Percentiles rank a stretch among this genome's conserved stretches.
Conservation (phyloP, 2,113 vertebrate genomes). For the Pleuronectes platessa region DNA sequence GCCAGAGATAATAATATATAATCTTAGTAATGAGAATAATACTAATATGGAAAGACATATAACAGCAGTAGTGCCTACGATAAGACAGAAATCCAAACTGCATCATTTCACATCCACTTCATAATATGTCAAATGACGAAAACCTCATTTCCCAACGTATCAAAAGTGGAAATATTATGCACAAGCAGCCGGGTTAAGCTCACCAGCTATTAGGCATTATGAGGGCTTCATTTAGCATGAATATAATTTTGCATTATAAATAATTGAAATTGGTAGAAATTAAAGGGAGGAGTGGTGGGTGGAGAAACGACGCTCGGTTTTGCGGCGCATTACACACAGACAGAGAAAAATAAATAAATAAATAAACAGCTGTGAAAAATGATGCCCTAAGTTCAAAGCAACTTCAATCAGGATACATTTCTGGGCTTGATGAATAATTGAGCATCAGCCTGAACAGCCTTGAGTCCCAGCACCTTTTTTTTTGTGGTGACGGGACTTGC, state of each 20-base stretch:
- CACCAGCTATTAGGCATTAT: slow-evolving; percentile 71
- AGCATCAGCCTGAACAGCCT: slow-evolving; percentile 79
- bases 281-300: slow-evolving; percentile 53
- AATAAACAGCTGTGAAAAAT: slow-evolving; percentile 76
- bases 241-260: slow-evolving; percentile 75
- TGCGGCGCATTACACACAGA: slow-evolving; percentile 54
- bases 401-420: slow-evolving; percentile 86
- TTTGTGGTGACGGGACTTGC: slow-evolving; percentile 64
- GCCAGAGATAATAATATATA: too few relatives aligned
- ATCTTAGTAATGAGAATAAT: background rate
- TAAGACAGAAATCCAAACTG: slow-evolving; percentile 13
- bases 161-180: slow-evolving; percentile 41
- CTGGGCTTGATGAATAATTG: slow-evolving; percentile 85
- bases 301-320: slow-evolving; percentile 51
- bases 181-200: slow-evolving; percentile 40
- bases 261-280: slow-evolving; percentile 79
- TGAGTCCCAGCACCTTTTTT: slow-evolving; percentile 75
- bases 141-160: slow-evolving; percentile 32
- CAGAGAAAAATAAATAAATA: slow-evolving; percentile 22
- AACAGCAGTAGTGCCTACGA: background rate
- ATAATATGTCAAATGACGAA: slow-evolving; percentile 50
- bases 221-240: slow-evolving; percentile 73
- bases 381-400: slow-evolving; percentile 84
- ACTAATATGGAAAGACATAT: slow-evolving; percentile 1
- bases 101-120: slow-evolving; percentile 41